Conservation (phyloP, 37 sponge, comb jelly and placozoan species). For the Axinella damicornis region DNA sequence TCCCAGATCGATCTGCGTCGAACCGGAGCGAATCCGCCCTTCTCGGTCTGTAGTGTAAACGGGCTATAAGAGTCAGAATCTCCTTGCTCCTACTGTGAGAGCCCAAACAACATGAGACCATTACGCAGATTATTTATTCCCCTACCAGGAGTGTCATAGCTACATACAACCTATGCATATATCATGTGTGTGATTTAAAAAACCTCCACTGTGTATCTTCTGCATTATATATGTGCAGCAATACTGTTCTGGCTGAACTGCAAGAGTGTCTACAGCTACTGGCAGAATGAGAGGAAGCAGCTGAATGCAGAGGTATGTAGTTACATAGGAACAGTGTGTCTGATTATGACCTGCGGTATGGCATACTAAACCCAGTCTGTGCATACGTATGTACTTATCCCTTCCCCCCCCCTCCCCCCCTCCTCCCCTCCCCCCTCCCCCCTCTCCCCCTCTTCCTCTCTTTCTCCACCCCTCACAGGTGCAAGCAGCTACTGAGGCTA, state of each 20-base stretch:
- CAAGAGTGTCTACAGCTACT: conserved; percentile 81
- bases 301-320: conserved; percentile 72
- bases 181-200: too few species aligned
- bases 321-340: not conserved
- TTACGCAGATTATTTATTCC: too few species aligned
- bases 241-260: conserved; percentile 85
- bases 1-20: too few species aligned
- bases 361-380: too few species aligned
- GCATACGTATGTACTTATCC: not conserved
- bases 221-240: conserved; percentile 35
- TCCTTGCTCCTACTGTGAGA: too few species aligned
- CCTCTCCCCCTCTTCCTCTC: not conserved
- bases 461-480: conserved; percentile 37
- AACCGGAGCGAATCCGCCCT: too few species aligned
- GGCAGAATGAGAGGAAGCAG: conserved; percentile 81
- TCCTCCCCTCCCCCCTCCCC: not conserved
- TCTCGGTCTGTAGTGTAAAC: too few species aligned
- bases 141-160: not conserved
- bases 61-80: too few species aligned
- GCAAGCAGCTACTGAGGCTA: conserved; percentile 67
- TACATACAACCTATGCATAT: too few species aligned
- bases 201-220: not conserved
- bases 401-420: not conserved
- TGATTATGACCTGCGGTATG: not conserved
- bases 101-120: too few species aligned